Evolutionary conservation across 2,888 invertebrate genomes (phyloP), one percentile per base, ranked within the genome.

Genomic region (Drosophila paramelanica): DNA sequence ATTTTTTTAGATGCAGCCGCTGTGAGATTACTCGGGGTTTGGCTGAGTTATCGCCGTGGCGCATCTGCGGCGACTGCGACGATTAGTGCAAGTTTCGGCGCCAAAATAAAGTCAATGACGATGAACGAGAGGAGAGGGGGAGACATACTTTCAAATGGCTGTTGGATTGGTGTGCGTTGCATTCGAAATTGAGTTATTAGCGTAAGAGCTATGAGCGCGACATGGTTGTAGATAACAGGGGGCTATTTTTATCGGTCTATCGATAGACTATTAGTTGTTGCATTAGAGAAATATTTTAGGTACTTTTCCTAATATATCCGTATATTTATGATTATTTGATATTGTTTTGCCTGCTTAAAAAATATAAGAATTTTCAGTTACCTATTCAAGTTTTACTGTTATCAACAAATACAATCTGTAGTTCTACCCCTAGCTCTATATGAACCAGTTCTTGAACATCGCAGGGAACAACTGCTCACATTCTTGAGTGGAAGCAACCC

Each of bases 171-270:
- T 33, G 51, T 23, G 11, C 11, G 14, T 33, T 55, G 49, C 55
- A 42, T 38, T 72, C 50, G 66, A 56, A 81, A 80, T 81, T 73
- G 78, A 81, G 67, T 82, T 81, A 80, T 81, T 75, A 56, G 62
- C 39, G 25, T 56, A 43, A 41, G 62, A 65, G 27, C 52, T 65
- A 38, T 51, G 50, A 60, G 42, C 14, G 39, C 20, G n/a, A 13
- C 81, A 66, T 67, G 39, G 67, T 51, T 36, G 55, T 50, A 14
- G 65, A 23, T 8, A 5, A 11, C 11, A 47, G 33, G 17, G 38
- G 64, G 5, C 33, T n/a, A 20, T n/a, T n/a, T n/a, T 36, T 36
- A 13, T 36, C 13, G 13, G 13, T 36, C 31, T 10, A 31, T 31
- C 7, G 8, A 31, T 8, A 23, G 23, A 23, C 3, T 23, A 23